Evolutionary conservation across 2,888 invertebrate species (phyloP), one percentile per base, ranked within the genome.

Genomic region (Trissonchulus sp.): DNA sequence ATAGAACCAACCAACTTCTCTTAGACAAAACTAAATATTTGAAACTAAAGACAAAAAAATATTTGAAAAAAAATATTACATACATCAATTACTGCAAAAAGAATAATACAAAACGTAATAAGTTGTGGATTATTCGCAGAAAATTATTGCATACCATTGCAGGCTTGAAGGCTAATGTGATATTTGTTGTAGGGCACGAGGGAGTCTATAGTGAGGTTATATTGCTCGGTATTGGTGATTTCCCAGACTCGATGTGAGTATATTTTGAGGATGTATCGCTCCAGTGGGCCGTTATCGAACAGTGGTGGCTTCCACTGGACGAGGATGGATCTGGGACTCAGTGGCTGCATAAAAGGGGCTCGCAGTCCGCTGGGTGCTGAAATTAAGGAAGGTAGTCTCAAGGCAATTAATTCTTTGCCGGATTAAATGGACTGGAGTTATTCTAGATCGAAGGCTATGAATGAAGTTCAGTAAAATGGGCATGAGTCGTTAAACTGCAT

Each of bases 361-460:
- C 68, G 8, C 8, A 65, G 8, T 65, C 68, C 68, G 68, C 68
- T 65, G 31, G 31, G 68, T 30, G 68, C 68, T 65, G n/a, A 65
- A 65, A 65, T 33, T 15, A n/a, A 33, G 18, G n/a, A 65, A 65
- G 35, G n/a, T n/a, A n/a, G n/a, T n/a, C n/a, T n/a, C n/a, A n/a
- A n/a, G n/a, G n/a, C n/a, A n/a, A n/a, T n/a, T n/a, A n/a, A n/a
- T n/a, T n/a, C n/a, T n/a, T n/a, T n/a, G n/a, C n/a, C n/a, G n/a
- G n/a, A n/a, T n/a, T n/a, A n/a, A n/a, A n/a, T n/a, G n/a, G n/a
- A n/a, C n/a, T n/a, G n/a, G n/a, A n/a, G n/a, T n/a, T n/a, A n/a
- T n/a, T n/a, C n/a, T n/a, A n/a, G n/a, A n/a, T n/a, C n/a, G n/a
- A n/a, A n/a, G n/a, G n/a, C n/a, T n/a, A n/a, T n/a, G n/a, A n/a